A percentile compares a stretch with the other conserved stretches of the same genome.
phyloP scores from a whole-genome alignment of 2,888 invertebrate genomes.

The Andricus quercusramuli region DNA sequence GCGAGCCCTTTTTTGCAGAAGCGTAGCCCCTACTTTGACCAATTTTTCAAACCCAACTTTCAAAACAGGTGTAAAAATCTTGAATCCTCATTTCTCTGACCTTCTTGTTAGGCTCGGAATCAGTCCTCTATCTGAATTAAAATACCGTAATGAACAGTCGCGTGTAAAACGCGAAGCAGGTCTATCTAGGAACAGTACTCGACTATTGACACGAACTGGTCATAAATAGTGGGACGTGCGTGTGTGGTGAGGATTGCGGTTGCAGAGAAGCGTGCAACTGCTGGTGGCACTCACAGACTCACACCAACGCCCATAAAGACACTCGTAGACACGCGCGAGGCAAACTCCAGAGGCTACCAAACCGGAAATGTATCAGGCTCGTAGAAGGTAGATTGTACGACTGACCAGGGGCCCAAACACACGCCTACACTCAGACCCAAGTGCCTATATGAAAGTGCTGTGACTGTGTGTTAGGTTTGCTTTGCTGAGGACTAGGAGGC shows the following conservation, averaged over 20 bases:
- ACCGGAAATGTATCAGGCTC: conserved; percentile 8
- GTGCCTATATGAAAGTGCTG: not conserved
- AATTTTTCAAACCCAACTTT: not conserved
- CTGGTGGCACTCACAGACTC: conserved; percentile 7
- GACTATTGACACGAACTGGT: conserved; percentile 19
- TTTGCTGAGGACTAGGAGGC: not conserved
- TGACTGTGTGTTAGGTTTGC: not conserved
- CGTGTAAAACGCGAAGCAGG: conserved; percentile 24
- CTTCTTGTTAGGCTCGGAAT: not conserved
- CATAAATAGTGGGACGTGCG: conserved; percentile 22
- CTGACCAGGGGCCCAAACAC: conserved; percentile 8
- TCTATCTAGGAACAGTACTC: not conserved
- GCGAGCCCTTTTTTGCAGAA: no score
- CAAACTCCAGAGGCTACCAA: conserved; percentile 15
- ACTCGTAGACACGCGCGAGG: conserved; percentile 15
- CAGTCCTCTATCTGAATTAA: conserved; percentile 12
- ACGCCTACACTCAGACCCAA: not conserved
- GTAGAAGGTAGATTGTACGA: not conserved
- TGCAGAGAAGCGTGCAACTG: conserved; percentile 2
- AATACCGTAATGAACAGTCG: conserved; percentile 23
- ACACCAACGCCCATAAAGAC: not conserved
- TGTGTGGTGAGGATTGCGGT: not conserved
- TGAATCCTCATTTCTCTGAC: not conserved
- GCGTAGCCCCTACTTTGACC: no score
- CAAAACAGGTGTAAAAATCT: not conserved